Evolutionary conservation across 2,113 vertebrate species (phyloP).

Genomic region (Ammodytes dubius): DNA sequence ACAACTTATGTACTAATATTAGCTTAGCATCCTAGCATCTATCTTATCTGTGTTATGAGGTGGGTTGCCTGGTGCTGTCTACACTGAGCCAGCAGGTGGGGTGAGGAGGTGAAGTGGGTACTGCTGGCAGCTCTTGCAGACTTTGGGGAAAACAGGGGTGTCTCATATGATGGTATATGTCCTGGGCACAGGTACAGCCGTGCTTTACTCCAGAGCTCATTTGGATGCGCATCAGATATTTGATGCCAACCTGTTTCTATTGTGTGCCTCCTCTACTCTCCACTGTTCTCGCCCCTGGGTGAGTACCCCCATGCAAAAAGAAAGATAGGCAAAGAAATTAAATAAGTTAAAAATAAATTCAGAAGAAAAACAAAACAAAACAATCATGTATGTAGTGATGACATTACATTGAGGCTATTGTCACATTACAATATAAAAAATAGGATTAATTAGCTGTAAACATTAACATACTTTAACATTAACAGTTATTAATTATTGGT

Average conservation of each 20-base stretch:
- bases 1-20: slow-evolving; percentile 12
- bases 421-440: slow-evolving; percentile 62
- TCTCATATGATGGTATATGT: slow-evolving; percentile 53
- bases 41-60: slow-evolving; percentile 48
- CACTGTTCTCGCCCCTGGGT: slow-evolving; percentile 74
- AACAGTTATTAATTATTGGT: slow-evolving; percentile 56
- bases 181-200: slow-evolving; percentile 59
- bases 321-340: slow-evolving; percentile 70
- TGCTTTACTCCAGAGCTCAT: slow-evolving; percentile 65
- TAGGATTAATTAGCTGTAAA: slow-evolving; percentile 56
- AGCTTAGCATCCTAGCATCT: slow-evolving; percentile 34
- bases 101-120: slow-evolving; percentile 62
- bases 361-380: slow-evolving; percentile 56
- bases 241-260: slow-evolving; percentile 67
- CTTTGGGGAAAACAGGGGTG: slow-evolving; percentile 38
- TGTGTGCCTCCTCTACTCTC: slow-evolving; percentile 65
- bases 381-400: slow-evolving; percentile 69
- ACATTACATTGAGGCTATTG: slow-evolving; percentile 49
- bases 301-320: slow-evolving; percentile 82
- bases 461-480: slow-evolving; percentile 49
- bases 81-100: slow-evolving; percentile 66
- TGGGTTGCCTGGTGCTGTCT: slow-evolving; percentile 49
- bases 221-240: slow-evolving; percentile 58
- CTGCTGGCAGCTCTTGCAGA: slow-evolving; percentile 54
- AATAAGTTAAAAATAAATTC: slow-evolving; percentile 64